phyloP scores from a whole-genome alignment of 1,140 invertebrate genomes.

The Homarus americanus region DNA sequence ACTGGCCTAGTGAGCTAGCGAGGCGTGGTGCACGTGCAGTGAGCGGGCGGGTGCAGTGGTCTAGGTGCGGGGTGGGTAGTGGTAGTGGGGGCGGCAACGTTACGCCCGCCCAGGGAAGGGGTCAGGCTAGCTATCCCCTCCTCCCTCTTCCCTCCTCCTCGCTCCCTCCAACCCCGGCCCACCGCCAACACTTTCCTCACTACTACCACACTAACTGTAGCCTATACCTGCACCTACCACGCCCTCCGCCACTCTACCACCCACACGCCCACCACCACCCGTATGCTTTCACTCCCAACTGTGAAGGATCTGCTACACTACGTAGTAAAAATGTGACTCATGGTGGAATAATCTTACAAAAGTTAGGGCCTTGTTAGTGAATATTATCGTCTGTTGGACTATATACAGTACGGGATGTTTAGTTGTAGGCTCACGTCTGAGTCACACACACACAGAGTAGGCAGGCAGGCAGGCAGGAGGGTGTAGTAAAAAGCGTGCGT shows the following conservation, averaged over 20 bases:
- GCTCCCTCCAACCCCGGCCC: background rate
- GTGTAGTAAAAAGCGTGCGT: background rate
- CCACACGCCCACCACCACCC: background rate
- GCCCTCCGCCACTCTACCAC: background rate
- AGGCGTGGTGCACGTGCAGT: conserved; percentile 32
- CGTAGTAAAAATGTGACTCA: too few species aligned
- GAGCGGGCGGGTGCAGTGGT: background rate
- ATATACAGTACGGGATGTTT: too few species aligned
- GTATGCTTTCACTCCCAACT: background rate
- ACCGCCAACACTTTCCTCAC: background rate
- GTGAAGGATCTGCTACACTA: background rate
- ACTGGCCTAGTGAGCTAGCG: conserved; percentile 28
- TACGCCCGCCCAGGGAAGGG: background rate
- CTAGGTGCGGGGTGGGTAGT: too few species aligned
- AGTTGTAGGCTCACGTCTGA: too few species aligned
- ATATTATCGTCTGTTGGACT: too few species aligned
- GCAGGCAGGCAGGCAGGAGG: background rate
- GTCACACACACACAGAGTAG: too few species aligned
- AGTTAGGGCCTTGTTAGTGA: too few species aligned
- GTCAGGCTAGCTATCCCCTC: background rate
- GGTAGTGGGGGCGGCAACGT: background rate
- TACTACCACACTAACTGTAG: background rate
- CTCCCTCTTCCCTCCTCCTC: conserved; percentile 17
- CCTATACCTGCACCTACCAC: background rate
- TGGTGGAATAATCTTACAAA: too few species aligned